Percentiles rank a stretch among this genome's conserved stretches.
Conservation (phyloP, 2,797 vertebrate genomes). For the Myoxocephalus aenaeus region DNA sequence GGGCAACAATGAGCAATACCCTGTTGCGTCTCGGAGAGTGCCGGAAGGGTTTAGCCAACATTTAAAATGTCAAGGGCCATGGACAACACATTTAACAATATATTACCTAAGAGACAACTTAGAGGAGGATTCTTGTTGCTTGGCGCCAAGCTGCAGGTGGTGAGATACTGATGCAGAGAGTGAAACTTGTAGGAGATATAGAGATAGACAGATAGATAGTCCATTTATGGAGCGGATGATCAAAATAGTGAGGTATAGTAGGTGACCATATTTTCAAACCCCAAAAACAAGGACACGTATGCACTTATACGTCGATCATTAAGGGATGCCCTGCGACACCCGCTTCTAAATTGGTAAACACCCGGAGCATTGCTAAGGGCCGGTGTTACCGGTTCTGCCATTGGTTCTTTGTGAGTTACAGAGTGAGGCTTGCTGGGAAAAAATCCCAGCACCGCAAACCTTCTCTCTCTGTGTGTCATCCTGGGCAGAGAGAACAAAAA, state of each 20-base stretch:
- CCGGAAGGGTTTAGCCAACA: conserved; percentile 17
- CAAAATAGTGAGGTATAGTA: not conserved
- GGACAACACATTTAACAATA: conserved; percentile 26
- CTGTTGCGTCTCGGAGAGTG: conserved; percentile 21
- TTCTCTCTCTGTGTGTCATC: no score
- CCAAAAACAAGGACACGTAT: no score
- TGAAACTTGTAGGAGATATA: not conserved
- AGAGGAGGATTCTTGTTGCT: conserved; percentile 12
- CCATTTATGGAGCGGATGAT: conserved; percentile 21
- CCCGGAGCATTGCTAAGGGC: no score
- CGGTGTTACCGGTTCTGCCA: no score
- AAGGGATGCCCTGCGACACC: no score
- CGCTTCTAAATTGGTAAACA: no score
- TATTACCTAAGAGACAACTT: conserved; percentile 22
- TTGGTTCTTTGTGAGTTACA: no score
- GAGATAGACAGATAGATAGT: not conserved
- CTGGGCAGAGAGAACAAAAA: no score
- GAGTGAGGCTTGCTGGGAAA: no score
- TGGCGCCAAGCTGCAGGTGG: not conserved
- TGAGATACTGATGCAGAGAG: not conserved
- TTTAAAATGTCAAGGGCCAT: conserved; percentile 48
- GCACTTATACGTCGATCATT: no score
- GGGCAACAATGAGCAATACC: conserved; percentile 56
- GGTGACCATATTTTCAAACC: not conserved
- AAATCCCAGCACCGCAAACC: no score